phyloP scores from a whole-genome alignment of 1,140 invertebrate genomes.

The Leptestheria dahalacensis region DNA sequence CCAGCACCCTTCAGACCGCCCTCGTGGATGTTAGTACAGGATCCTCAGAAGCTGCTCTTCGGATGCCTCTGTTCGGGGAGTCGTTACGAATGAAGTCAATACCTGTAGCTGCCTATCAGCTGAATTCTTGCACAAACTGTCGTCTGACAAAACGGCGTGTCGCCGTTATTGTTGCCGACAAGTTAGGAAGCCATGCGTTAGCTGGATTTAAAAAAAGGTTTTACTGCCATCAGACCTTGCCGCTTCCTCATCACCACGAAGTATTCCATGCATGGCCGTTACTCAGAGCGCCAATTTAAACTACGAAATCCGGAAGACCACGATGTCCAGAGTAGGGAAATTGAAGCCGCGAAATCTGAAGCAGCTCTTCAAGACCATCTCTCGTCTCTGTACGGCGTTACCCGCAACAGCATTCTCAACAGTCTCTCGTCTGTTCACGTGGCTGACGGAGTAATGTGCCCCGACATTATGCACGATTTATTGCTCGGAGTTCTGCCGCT shows the following conservation, averaged over 20 bases:
- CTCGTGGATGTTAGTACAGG: too few species aligned
- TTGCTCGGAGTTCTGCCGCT: constrained; percentile 13
- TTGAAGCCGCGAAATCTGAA: background rate
- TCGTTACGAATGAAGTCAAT: too few species aligned
- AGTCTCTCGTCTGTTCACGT: constrained; percentile 11
- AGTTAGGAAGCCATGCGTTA: background rate
- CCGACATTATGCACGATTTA: constrained; percentile 14
- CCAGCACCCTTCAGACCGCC: too few species aligned
- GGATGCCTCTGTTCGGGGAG: too few species aligned
- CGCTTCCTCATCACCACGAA: background rate
- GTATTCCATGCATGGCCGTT: background rate
- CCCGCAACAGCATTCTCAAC: constrained; percentile 5
- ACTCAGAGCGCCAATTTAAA: background rate
- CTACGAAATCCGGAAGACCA: background rate
- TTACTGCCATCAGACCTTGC: background rate
- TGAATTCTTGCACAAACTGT: too few species aligned
- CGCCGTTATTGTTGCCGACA: background rate
- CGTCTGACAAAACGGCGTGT: too few species aligned
- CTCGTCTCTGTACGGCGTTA: constrained; percentile 8
- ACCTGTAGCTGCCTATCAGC: too few species aligned
- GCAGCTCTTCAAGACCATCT: background rate
- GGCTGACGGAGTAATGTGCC: background rate
- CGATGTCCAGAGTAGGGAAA: background rate
- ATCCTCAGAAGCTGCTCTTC: too few species aligned
- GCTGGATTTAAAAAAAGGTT: background rate